phyloP scores from a whole-genome alignment of 2,113 vertebrate species.

The Aldabrachelys gigantea region DNA sequence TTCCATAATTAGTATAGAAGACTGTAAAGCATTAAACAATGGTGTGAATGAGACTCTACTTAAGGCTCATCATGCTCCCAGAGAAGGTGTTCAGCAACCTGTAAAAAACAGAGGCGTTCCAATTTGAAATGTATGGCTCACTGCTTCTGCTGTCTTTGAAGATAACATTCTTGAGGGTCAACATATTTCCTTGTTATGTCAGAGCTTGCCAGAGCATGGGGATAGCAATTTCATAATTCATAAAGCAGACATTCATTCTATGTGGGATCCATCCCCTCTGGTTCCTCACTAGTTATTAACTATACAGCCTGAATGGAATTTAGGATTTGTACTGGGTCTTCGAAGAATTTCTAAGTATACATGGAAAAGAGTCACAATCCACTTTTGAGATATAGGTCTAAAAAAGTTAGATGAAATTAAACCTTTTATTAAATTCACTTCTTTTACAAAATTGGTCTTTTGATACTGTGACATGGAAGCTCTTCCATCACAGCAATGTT shows the following conservation, averaged over 20 bases:
- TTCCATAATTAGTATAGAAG: constrained; percentile 39
- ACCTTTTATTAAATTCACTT: background rate
- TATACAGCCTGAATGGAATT: background rate
- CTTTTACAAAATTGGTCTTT: constrained; percentile 6
- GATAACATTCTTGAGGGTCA: constrained; percentile 15
- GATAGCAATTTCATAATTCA: constrained; percentile 31
- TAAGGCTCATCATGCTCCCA: constrained; percentile 14
- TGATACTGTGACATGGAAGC: background rate
- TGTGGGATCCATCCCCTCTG: background rate
- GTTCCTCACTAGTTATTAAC: background rate
- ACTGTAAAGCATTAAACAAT: constrained; percentile 57
- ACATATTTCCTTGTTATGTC: constrained; percentile 12
- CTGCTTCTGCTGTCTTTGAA: constrained; percentile 54
- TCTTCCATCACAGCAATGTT: background rate
- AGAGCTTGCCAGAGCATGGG: background rate
- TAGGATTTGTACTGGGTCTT: background rate
- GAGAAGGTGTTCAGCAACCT: constrained; percentile 42
- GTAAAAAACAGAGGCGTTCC: constrained; percentile 51
- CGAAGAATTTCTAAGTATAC: background rate
- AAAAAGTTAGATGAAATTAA: background rate
- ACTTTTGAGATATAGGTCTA: background rate
- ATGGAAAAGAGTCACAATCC: background rate
- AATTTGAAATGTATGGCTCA: constrained; percentile 47
- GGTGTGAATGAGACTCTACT: background rate
- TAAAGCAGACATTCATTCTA: constrained; percentile 1